Evolutionary conservation across 2,797 vertebrate genomes (phyloP), one percentile per base, ranked within the genome.

Genomic region (Megalops cyprinoides): DNA sequence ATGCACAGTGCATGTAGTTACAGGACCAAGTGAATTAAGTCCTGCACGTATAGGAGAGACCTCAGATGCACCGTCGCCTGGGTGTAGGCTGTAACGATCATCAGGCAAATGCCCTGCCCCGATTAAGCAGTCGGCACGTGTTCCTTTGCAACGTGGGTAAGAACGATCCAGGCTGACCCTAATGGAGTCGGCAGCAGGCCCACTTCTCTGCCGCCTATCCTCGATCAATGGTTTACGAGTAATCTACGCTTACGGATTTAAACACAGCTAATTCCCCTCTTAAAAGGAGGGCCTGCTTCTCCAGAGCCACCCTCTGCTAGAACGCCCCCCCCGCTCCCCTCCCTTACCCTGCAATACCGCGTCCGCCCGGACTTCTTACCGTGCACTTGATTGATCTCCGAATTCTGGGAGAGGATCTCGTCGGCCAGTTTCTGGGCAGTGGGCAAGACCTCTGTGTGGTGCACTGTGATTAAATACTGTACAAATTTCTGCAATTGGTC

Each of bases 401-500:
- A 97, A 86, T 96, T 96, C 89, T 95, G 97, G 81, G 96, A 97
- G 80, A 97, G 93, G 92, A 98, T 97, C 93, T 96, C 94, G 83
- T 96, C 96, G 49, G 96, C 96, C 88, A 97, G 89, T 85, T 95
- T 97, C 92, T 97, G 96, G 82, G 95, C 95, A 0, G 96, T 94
- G 83, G 95, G 95, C 91, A 95, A 94, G 86, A 96, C 95, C 91
- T 96, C 94, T 0, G 94, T 96, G 92, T 95, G 96, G 82, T 96
- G 92, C 7, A 96, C 96, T 0, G 96, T 96, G 91, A 97, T 97
- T 88, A 97, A 92, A 91, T 97, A 97, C 87, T 97, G 96, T 84
- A 97, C 95, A 91, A 97, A 95, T 90, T 97, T 97, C 91, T 97
- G 96, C 75, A 97, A 93, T 90, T 97, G 96, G 90, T 97, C 96